Conservation (phyloP, 2,113 vertebrate genomes). For the Neogobius melanostomus region DNA sequence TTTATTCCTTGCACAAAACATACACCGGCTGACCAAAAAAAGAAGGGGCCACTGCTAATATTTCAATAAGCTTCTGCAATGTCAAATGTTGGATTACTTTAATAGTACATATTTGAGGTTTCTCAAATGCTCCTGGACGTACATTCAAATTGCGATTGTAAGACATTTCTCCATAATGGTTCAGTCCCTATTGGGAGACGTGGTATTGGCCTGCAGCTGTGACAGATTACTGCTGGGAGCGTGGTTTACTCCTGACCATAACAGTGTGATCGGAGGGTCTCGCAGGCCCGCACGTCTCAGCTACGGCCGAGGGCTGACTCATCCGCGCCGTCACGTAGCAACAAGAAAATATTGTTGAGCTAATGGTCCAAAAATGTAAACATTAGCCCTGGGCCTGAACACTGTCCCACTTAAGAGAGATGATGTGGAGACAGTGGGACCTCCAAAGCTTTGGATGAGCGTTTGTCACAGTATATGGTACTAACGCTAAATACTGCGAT, state of each 20-base stretch:
- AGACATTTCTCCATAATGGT: too few relatives aligned
- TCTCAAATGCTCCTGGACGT: too few relatives aligned
- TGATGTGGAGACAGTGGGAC: slow-evolving; percentile 1
- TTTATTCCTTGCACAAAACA: too few relatives aligned
- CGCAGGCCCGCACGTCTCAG: slow-evolving; percentile 42
- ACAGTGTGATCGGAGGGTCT: slow-evolving; percentile 64
- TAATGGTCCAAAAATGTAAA: slow-evolving; percentile 48
- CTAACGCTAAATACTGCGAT: too few relatives aligned
- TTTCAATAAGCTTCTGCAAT: too few relatives aligned
- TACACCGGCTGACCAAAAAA: too few relatives aligned
- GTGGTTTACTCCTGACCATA: slow-evolving; percentile 64
- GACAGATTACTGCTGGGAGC: slow-evolving; percentile 45
- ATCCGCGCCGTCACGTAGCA: slow-evolving; percentile 73
- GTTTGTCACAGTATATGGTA: too few relatives aligned
- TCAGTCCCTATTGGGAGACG: too few relatives aligned
- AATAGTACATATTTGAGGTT: too few relatives aligned
- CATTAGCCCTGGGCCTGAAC: slow-evolving; percentile 17
- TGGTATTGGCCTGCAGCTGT: slow-evolving; percentile 10
- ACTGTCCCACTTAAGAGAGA: slow-evolving; percentile 2
- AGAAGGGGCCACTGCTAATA: too few relatives aligned
- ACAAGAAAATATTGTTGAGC: slow-evolving; percentile 75
- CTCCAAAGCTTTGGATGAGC: not conserved
- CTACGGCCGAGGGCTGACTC: slow-evolving; percentile 57
- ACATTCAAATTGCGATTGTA: too few relatives aligned
- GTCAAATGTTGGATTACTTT: too few relatives aligned